phyloP scores from a whole-genome alignment of 2,113 vertebrate species.

The Entelurus aequoreus region DNA sequence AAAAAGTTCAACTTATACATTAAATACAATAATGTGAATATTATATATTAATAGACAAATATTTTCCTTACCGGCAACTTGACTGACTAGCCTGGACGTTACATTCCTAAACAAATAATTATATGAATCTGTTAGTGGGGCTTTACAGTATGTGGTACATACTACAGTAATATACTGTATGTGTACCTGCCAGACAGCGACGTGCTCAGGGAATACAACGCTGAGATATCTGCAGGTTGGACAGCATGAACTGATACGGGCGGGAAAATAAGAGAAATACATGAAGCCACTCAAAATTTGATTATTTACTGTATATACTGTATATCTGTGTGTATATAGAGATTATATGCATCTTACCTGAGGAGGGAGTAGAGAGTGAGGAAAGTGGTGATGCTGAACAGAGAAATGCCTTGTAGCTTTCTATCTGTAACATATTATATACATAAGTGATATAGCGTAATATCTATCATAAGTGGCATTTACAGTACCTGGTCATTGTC shows the following conservation, averaged over 20 bases:
- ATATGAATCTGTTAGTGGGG: background rate
- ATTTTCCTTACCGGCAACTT: conserved; percentile 49
- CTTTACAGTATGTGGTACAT: background rate
- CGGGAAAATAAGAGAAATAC: background rate
- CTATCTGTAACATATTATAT: conserved; percentile 35
- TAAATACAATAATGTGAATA: no score
- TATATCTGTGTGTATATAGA: no score
- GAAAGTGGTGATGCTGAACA: conserved; percentile 36
- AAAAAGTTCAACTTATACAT: no score
- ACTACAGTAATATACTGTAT: background rate
- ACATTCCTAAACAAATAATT: conserved; percentile 35
- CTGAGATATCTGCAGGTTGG: conserved; percentile 49
- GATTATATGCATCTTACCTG: conserved; percentile 41
- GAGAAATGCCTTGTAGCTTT: conserved; percentile 32
- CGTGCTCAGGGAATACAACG: conserved; percentile 46
- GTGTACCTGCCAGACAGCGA: conserved; percentile 46
- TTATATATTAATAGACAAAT: no score
- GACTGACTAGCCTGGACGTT: conserved; percentile 33
- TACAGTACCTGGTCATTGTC: background rate
- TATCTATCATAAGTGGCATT: background rate
- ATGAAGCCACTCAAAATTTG: background rate
- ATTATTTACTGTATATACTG: no score
- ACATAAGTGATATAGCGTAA: background rate
- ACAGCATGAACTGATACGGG: conserved; percentile 52
- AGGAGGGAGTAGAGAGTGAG: conserved; percentile 22